These are phyloP conservation scores for Drosophila cyrtoloma DNA, from an alignment of 2,888 invertebrate genomes.

Conservation along the genomic window DNA sequence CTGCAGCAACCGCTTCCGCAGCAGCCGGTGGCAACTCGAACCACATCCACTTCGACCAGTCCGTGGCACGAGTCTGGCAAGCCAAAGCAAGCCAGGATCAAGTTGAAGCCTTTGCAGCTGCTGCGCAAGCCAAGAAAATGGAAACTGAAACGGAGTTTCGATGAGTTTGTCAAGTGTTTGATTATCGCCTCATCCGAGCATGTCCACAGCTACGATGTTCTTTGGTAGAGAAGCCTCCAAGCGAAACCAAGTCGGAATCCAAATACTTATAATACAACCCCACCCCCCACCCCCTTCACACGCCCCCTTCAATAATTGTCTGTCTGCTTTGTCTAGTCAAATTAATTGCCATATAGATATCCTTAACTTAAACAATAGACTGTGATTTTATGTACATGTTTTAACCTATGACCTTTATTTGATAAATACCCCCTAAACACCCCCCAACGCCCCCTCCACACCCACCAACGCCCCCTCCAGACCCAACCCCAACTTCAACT, in stretches of 20 bases:
- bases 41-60: conserved; percentile 67
- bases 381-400: conserved; percentile 61
- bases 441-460: not conserved
- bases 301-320: conserved; percentile 4
- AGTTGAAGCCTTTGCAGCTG: conserved; percentile 52
- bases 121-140: conserved; percentile 80
- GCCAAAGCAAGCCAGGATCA: conserved; percentile 29
- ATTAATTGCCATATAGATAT: conserved; percentile 61
- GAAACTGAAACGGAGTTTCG: conserved; percentile 72
- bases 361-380: conserved; percentile 60
- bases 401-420: conserved; percentile 10
- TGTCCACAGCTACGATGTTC: conserved; percentile 73
- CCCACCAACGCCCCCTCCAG: too few relatives aligned
- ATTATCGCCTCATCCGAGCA: conserved; percentile 72
- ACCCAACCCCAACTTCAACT: not conserved
- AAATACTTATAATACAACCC: too few relatives aligned
- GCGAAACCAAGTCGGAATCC: conserved; percentile 17
- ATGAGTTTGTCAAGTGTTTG: conserved; percentile 72
- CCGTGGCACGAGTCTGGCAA: conserved; percentile 63
- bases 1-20: conserved; percentile 4
- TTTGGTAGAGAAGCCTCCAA: conserved; percentile 53
- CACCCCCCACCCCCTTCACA: not conserved
- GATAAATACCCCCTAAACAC: not conserved
- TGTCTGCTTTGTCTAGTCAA: conserved; percentile 69
- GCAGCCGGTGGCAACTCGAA: conserved; percentile 30